Percentiles rank a stretch among this genome's conserved stretches.
These are phyloP conservation scores for Xylocopa sonorina DNA, from an alignment of 1,140 invertebrate species.

Conservation along the genomic window DNA sequence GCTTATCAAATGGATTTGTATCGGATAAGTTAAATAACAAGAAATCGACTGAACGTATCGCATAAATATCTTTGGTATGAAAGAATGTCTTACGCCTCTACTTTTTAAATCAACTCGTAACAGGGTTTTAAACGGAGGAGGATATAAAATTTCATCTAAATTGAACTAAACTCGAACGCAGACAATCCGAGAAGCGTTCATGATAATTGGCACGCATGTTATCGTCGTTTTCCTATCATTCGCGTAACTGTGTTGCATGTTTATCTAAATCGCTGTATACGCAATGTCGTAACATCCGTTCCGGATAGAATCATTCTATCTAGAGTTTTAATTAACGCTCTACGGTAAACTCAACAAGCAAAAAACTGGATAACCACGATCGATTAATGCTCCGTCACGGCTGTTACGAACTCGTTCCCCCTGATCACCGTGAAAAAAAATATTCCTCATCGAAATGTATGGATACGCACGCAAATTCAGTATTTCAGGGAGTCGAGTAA, in stretches of 20 bases:
- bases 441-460: conserved; percentile 17
- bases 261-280: conserved; percentile 1
- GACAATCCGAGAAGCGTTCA: background rate
- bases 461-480: too few relatives aligned
- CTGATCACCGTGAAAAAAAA: background rate
- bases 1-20: too few relatives aligned
- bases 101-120: too few relatives aligned
- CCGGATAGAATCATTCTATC: conserved; percentile 4
- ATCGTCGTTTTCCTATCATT: conserved; percentile 16
- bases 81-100: too few relatives aligned
- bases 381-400: conserved; percentile 13
- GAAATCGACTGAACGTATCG: too few relatives aligned
- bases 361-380: conserved; percentile 6
- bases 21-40: too few relatives aligned
- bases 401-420: background rate
- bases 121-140: background rate
- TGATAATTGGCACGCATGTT: conserved; percentile 15
- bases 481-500: background rate
- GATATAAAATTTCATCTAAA: background rate
- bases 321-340: conserved; percentile 20
- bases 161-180: background rate
- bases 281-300: conserved; percentile 34
- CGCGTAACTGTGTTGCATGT: conserved; percentile 9
- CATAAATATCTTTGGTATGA: too few relatives aligned
- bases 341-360: conserved; percentile 3